Conservation (phyloP, 2,888 invertebrate genomes). For the Trypoxylon attenuatum region DNA sequence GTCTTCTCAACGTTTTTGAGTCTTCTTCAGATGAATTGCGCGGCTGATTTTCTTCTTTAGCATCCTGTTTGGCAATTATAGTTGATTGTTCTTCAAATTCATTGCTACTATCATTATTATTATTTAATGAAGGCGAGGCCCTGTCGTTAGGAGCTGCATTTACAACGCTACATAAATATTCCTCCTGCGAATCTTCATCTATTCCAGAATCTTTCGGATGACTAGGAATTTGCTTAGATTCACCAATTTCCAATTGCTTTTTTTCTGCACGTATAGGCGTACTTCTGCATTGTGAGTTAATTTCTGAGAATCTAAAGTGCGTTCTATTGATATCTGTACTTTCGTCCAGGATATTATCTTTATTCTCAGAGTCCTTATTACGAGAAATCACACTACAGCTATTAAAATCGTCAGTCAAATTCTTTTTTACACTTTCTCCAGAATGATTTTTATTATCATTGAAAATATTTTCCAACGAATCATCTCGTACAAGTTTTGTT, state of each 20-base stretch:
- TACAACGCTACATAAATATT: neutral
- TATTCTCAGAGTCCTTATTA: neutral
- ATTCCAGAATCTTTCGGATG: constrained; percentile 47
- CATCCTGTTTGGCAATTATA: neutral
- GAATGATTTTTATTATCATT: neutral
- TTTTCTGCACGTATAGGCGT: neutral
- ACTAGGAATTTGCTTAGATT: neutral
- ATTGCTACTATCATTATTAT: neutral
- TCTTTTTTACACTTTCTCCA: neutral
- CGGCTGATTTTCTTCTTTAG: neutral
- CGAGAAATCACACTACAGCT: neutral
- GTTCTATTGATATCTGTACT: neutral
- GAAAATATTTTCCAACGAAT: neutral
- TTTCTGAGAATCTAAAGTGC: neutral
- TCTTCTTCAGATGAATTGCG: too few species aligned
- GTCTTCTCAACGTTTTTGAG: neutral
- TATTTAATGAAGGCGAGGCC: neutral
- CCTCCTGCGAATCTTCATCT: constrained; percentile 47
- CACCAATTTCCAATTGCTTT: neutral
- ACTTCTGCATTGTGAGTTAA: neutral
- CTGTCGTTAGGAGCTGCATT: neutral
- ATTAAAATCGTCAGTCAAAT: neutral
- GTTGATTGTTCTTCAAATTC: neutral
- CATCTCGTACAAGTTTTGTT: neutral
- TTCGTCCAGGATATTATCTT: neutral